Evolutionary conservation across 2,113 vertebrate genomes (phyloP).

Genomic region (Cryptotis parvus): DNA sequence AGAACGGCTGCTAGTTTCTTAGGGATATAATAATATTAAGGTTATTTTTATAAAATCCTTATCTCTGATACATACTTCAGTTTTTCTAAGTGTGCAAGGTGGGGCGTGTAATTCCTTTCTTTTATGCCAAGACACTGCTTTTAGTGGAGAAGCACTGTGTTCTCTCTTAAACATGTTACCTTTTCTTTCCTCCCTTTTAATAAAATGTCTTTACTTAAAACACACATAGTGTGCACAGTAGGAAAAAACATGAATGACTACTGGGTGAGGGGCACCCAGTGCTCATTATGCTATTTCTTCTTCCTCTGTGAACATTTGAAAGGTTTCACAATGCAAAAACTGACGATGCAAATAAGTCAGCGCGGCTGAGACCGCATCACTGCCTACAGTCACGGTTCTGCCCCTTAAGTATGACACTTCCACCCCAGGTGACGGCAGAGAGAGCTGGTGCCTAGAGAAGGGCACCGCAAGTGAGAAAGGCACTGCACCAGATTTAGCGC

Average conservation of each 20-base stretch:
- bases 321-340: neutral
- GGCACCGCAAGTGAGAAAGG: neutral
- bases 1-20: neutral
- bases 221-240: neutral
- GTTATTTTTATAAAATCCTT: conserved; percentile 6
- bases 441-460: neutral
- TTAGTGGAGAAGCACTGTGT: no score
- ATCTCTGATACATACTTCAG: conserved; percentile 4
- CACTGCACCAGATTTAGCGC: neutral
- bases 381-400: neutral
- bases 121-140: no score
- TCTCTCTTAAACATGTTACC: no score
- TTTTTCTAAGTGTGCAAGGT: neutral
- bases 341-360: neutral
- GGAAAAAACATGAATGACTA: neutral
- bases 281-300: neutral
- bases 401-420: neutral
- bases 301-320: neutral
- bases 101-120: no score
- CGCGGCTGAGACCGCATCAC: neutral
- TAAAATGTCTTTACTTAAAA: no score
- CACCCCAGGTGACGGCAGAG: neutral
- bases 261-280: neutral
- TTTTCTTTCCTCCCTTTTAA: no score
- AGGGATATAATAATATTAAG: neutral